Base-by-base conservation (phyloP, 2,797 vertebrate genomes). In the Gambelia wislizenii region DNA sequence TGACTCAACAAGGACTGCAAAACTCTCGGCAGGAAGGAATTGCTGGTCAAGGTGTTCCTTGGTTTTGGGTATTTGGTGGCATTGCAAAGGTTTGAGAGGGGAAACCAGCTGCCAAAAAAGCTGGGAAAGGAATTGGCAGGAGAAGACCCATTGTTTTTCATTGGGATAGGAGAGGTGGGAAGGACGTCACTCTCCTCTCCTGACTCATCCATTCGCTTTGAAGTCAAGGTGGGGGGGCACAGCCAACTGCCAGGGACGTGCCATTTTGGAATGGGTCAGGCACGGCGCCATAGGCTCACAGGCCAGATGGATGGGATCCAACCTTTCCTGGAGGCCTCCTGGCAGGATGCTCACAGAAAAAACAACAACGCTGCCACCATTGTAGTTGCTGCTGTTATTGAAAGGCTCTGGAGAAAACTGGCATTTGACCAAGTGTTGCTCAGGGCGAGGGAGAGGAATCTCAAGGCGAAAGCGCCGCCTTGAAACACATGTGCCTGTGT, bases 241-340 rank as follows among this genome's bases (percentile, higher is more conserved):
- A 83, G 92, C 94, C 93, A 95, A 64, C 89, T 91, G 80, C 93
- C 89, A 92, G 95, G 94, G 93, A 0, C n/a, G 92, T 0, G 85
- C 44, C 85, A 9, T 2, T 90, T 0, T 0, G 77, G 84, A 33
- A 59, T 36, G 75, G 64, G 64, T 88, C 22, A 87, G 64, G 85
- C 85, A 36, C 2, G 0, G 44, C 25, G 61, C 27, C 59, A 0
- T 10, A 13, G 64, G 56, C n/a, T 44, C 27, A 4, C 36, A 9
- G 30, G 6, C 77, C 86, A 87, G 42, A 70, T 49, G 79, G 86
- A 44, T 16, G 22, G 69, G 47, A 47, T 36, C n/a, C 52, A 42
- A 6, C 10, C 2, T 8, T 22, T 47, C 54, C 13, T 13, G 27
- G 61, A 69, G 81, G 61, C 27, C 6, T 67, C 64, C 64, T 67